Base-by-base conservation (phyloP, 2,113 vertebrate species). In the Polypterus bichir region DNA sequence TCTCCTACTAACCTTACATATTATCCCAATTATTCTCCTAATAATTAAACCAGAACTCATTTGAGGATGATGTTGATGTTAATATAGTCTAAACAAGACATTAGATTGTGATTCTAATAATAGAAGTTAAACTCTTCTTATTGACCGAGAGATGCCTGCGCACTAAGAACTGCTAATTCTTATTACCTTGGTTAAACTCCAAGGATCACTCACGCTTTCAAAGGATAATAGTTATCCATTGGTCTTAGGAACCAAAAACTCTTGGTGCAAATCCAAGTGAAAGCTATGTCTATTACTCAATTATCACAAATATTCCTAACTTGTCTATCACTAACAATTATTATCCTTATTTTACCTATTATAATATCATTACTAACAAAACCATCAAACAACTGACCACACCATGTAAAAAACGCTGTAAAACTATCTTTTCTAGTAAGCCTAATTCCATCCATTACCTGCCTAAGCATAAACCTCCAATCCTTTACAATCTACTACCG, bases 161-260 rank as follows among this genome's bases (percentile, higher is more conserved):
- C 60, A 62, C 8, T 49, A 66, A 45, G 52, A 47, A 63, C 59
- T 69, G 68, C 68, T 66, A 69, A 63, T 61, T 45, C 57, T 6
- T 64, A 45, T 3, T 0, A 6, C 53, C 56, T 44, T 9, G 58
- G 62, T 67, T 70, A 57, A 67, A 67, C 7, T 63, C 69, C 53
- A 7, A 9, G 57, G 63, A 49, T 63, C 62, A 48, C 48, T 70
- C 59, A 5, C n/a, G 62, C 69, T 65, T 4, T 57, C 62, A 60
- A 63, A 70, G 65, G 69, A 70, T 70, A 65, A 70, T 45, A 70
- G 69, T 9, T 56, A 67, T 67, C 69, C 62, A 3, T 66, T 71
- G 70, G 70, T 66, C 66, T 71, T 71, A 71, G 69, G 66, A 65
- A 64, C 69, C 69, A 71, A 65, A 70, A 60, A 65, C 61, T 71